Percentiles rank a stretch among this genome's conserved stretches.
phyloP scores from a whole-genome alignment of 2,888 invertebrate species.

The Exocentrus adspersus region DNA sequence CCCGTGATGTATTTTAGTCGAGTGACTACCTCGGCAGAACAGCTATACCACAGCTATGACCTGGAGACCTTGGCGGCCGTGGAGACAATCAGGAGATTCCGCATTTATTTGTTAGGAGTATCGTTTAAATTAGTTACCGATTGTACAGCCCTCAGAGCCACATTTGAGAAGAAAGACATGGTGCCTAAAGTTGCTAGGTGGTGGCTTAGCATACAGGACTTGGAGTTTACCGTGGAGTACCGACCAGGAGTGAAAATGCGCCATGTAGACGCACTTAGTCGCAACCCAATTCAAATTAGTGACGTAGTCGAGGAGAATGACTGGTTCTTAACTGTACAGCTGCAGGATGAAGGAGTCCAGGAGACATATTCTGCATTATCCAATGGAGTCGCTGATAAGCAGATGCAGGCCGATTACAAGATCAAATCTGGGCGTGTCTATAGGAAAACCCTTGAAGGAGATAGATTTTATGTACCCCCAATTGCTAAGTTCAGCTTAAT shows the following conservation, averaged over 20 bases:
- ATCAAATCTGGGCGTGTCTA: neutral
- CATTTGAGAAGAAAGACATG: neutral
- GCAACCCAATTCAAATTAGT: neutral
- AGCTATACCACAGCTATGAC: too few relatives aligned
- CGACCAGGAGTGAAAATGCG: too few relatives aligned
- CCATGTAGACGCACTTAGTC: neutral
- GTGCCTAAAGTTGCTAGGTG: neutral
- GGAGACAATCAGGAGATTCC: neutral
- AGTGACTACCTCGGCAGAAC: too few relatives aligned
- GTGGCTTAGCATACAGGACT: too few relatives aligned
- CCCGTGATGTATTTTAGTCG: too few relatives aligned
- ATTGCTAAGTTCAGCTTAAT: too few relatives aligned
- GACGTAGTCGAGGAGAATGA: neutral
- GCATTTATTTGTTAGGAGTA: too few relatives aligned
- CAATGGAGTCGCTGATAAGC: neutral
- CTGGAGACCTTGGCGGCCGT: neutral
- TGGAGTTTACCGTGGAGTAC: too few relatives aligned
- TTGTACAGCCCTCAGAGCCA: neutral
- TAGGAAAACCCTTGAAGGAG: neutral
- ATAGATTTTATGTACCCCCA: neutral
- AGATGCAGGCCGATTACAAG: neutral
- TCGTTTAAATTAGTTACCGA: neutral
- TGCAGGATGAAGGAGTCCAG: too few relatives aligned
- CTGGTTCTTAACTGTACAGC: neutral
- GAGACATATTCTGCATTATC: neutral